Percentiles rank a stretch among this genome's conserved stretches.
phyloP scores from a whole-genome alignment of 2,113 vertebrate genomes.

The Propithecus coquereli region DNA sequence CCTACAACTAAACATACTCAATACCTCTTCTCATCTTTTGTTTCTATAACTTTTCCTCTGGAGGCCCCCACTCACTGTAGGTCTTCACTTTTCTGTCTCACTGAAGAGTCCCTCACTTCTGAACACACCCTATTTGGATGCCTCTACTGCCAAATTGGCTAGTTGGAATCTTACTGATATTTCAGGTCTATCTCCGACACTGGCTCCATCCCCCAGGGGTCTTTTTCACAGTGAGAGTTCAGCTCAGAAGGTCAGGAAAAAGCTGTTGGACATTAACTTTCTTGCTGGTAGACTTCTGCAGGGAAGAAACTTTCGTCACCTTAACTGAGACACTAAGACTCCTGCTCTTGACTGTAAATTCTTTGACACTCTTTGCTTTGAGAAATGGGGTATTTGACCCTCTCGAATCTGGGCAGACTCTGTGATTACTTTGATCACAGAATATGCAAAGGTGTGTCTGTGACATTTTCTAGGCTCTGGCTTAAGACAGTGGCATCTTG shows the following conservation, averaged over 20 bases:
- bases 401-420: background rate
- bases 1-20: background rate
- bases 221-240: background rate
- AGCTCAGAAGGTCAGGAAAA: background rate
- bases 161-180: background rate
- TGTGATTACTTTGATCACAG: background rate
- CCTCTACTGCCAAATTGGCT: background rate
- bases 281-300: background rate
- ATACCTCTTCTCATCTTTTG: background rate
- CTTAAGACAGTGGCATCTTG: background rate
- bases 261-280: background rate
- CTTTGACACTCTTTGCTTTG: background rate
- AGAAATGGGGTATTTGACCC: background rate
- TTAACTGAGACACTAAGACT: background rate
- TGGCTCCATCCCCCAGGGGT: background rate
- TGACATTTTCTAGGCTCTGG: background rate
- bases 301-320: background rate
- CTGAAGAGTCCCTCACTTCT: background rate
- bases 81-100: no score
- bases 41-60: background rate
- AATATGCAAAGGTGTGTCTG: background rate
- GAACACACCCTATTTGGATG: background rate
- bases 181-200: no score
- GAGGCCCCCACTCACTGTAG: fast-evolving
- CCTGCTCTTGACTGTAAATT: background rate